Percentiles rank a stretch among this genome's conserved stretches.
Evolutionary conservation across 2,113 vertebrate species (phyloP).

Genomic region (Megaceryle torquata): DNA sequence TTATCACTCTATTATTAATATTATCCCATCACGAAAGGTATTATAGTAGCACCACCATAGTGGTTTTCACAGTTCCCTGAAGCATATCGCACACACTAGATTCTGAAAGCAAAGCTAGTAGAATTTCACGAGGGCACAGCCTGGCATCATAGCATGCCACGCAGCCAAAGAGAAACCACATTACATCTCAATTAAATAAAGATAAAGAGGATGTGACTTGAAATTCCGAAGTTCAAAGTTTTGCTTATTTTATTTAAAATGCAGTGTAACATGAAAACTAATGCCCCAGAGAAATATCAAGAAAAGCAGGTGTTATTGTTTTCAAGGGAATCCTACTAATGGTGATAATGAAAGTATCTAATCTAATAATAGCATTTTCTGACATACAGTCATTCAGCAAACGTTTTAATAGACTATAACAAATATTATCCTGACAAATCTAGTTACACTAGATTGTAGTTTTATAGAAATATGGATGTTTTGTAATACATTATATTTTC

Average conservation of each 20-base stretch:
- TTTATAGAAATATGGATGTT: not conserved
- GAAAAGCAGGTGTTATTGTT: not conserved
- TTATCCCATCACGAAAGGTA: not conserved
- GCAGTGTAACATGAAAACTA: not conserved
- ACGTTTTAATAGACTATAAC: not conserved
- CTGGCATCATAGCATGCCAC: not conserved
- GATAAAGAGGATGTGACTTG: not conserved
- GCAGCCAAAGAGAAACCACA: not conserved
- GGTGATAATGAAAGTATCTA: not conserved
- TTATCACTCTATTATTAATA: not conserved
- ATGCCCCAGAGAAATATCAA: not conserved
- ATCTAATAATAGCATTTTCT: not conserved
- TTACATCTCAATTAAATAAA: not conserved
- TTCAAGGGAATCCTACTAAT: not conserved
- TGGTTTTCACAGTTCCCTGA: not conserved
- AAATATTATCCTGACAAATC: not conserved
- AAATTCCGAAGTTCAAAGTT: not conserved
- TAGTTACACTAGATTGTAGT: not conserved
- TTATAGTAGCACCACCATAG: not conserved
- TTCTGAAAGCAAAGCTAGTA: not conserved
- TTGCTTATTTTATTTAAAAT: not conserved
- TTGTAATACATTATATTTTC: not conserved
- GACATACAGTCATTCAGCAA: not conserved
- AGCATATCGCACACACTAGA: not conserved
- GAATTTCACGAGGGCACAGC: not conserved